These are phyloP conservation scores for Nasonia oneida DNA, from an alignment of 2,888 invertebrate genomes.

Conservation along the genomic window DNA sequence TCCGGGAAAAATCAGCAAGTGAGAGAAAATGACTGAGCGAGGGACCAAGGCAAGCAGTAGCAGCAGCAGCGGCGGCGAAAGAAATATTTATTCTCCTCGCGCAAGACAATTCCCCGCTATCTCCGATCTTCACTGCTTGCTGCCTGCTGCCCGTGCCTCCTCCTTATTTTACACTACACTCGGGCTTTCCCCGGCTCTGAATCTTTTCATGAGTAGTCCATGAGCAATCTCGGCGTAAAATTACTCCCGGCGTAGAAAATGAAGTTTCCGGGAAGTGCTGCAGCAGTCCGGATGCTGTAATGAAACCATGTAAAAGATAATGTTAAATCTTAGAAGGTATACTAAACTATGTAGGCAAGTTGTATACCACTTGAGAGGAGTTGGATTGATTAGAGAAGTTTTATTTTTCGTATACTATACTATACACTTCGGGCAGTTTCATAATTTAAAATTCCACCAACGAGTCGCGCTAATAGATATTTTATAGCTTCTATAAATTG, in stretches of 20 bases:
- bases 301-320: background rate
- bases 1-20: conserved; percentile 10
- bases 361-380: background rate
- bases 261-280: background rate
- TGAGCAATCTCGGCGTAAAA: conserved; percentile 18
- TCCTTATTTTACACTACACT: conserved; percentile 1
- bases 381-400: background rate
- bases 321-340: background rate
- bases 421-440: no score
- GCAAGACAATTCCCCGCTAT: conserved; percentile 34
- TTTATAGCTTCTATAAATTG: background rate
- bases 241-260: conserved; percentile 29
- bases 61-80: conserved; percentile 17
- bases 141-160: background rate
- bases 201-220: conserved; percentile 9
- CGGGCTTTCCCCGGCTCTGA: background rate
- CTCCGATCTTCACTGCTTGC: background rate
- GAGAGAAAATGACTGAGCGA: conserved; percentile 41
- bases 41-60: background rate
- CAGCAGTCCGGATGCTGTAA: background rate
- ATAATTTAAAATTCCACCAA: background rate
- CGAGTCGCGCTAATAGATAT: background rate
- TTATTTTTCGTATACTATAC: background rate
- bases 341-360: background rate
- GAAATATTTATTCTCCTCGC: conserved; percentile 50